Evolutionary conservation across 1,140 invertebrate species (phyloP), one percentile per base, ranked within the genome.

Genomic region (Zaprionus davidi): DNA sequence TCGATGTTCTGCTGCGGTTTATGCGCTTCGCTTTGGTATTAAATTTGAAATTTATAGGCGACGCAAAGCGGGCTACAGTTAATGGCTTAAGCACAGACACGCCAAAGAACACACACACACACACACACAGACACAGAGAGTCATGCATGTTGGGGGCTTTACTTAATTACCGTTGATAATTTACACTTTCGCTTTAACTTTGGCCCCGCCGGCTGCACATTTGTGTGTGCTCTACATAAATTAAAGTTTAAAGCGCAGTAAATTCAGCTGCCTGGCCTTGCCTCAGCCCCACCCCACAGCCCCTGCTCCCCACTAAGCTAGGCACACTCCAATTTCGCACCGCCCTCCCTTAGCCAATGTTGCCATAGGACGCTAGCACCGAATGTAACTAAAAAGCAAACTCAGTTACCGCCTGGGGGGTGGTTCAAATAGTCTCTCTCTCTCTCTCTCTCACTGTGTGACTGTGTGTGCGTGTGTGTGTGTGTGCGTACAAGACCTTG

Each of bases 111-210:
- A 34, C n/a, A 26, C 49, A 44, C 55, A 22, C 28, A 56, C 13
- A 68, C 31, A 70, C 28, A 11, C 44, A 44, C 26, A 34, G 17
- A 66, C 15, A 71, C 1, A 26, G 17, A 70, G 26, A 12, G 36
- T 56, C 15, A 71, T 65, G 36, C 41, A 71, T 73, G 77, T 64
- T 73, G 69, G 60, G 69, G 80, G 78, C 59, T 79, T 78, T 77
- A 81, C 71, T 85, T 88, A 88, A 87, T 87, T 87, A 90, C 85
- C 84, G 84, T 73, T 79, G 84, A 88, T 87, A 87, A 87, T 87
- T 87, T 87, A 90, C 85, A 88, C 85, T 90, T 87, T 88, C 59
- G 77, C 84, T 88, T 87, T 78, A 83, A 81, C 68, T 77, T 68
- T 73, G 36, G 70, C 74, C 65, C 70, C 59, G 66, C 62, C 57